These are phyloP conservation scores for Colistium nudipinnis DNA, from an alignment of 2,113 vertebrate species.

Conservation along the genomic window DNA sequence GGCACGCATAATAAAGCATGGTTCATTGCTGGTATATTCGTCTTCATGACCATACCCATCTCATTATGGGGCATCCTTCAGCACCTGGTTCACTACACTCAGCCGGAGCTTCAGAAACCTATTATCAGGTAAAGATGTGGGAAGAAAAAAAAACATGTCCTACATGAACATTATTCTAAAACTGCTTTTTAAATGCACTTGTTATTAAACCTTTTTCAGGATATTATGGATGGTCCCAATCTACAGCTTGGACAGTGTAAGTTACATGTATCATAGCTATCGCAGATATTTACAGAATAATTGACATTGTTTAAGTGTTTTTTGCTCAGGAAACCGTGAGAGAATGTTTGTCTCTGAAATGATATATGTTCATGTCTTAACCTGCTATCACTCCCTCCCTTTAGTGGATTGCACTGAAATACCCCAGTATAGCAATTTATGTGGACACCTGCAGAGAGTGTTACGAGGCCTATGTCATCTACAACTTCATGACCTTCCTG, in stretches of 20 bases:
- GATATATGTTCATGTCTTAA: background rate
- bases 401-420: constrained; percentile 97
- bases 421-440: constrained; percentile 94
- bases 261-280: constrained; percentile 66
- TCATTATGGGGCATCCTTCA: constrained; percentile 97
- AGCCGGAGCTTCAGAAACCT: constrained; percentile 96
- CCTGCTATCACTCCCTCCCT: constrained; percentile 22
- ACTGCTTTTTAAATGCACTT: background rate
- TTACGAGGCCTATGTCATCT: constrained; percentile 99
- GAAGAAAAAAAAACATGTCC: background rate
- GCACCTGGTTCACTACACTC: constrained; percentile 96
- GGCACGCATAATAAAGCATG: constrained; percentile 94
- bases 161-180: background rate
- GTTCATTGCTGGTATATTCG: constrained; percentile 97
- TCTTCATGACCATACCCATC: constrained; percentile 96
- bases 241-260: constrained; percentile 98
- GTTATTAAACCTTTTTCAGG: constrained; percentile 71
- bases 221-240: constrained; percentile 99
- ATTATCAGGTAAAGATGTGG: constrained; percentile 89
- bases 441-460: constrained; percentile 99
- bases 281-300: background rate
- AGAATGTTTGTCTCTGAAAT: background rate
- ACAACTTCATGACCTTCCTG: constrained; percentile 99
- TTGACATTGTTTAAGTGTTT: background rate
- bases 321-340: background rate